Base-by-base conservation (phyloP, 2,888 invertebrate genomes). In the Mesodorylaimus sp. region DNA sequence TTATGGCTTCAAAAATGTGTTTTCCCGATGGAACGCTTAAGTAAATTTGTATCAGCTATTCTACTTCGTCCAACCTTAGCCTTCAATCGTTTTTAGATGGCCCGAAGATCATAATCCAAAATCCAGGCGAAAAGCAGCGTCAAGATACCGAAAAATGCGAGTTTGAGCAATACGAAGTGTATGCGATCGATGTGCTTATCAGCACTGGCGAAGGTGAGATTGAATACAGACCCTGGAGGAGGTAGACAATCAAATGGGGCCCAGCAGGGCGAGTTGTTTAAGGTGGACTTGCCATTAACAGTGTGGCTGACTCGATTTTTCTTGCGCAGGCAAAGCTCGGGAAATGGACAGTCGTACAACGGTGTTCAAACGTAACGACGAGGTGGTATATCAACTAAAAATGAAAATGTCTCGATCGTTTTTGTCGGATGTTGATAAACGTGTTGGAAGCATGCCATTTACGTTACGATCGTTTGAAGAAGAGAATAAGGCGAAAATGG, bases 281-380 rank as follows among this genome's bases (percentile, higher is more conserved):
- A n/a, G n/a, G n/a, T n/a, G n/a, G n/a, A n/a, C n/a, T n/a, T n/a
- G n/a, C n/a, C n/a, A 36, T 21, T 13, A 5, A 45, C 44, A 5
- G n/a, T 32, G 16, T 28, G 51, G 37, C 32, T 37, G 16, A 29
- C 10, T 41, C 7, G 19, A 19, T 7, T 13, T 41, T n/a, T 19
- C 19, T 41, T 7, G 19, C 7, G 24, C 45, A 57, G 60, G 58
- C 62, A 64, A 83, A 77, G 87, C 87, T 16, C 79, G 82, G 61
- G 89, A 95, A 71, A 79, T 82, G 71, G 88, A 93, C 61, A 83
- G 89, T 27, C 79, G 91, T 67, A 89, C 93, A 56, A 89, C 95
- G 42, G 85, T 97, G 66, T 97, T 85, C 72, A 95, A 95, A 74
- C 93, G 93, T 75, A 93, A 91, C 54, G 93, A 95, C 60, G 87